Evolutionary conservation across 2,797 vertebrate genomes (phyloP).

Genomic region (Sphenodon punctatus): DNA sequence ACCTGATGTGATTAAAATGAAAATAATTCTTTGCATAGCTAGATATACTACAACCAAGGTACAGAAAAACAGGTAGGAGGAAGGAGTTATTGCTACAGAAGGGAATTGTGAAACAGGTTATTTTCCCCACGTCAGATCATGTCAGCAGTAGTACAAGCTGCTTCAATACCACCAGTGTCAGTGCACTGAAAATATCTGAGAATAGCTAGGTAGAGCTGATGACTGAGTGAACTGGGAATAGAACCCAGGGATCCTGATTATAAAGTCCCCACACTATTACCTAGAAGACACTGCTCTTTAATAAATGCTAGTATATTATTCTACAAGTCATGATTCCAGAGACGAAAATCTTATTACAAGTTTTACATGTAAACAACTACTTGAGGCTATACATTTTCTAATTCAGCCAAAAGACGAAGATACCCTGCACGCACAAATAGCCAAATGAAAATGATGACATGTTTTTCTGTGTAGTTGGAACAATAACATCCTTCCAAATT

Average conservation of each 20-base stretch:
- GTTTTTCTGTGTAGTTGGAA: neutral
- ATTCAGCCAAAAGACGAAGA: neutral
- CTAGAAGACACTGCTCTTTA: neutral
- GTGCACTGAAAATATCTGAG: neutral
- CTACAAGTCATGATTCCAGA: neutral
- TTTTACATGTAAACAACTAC: constrained; percentile 44
- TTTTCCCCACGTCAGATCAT: neutral
- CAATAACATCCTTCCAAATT: neutral
- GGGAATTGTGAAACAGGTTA: neutral
- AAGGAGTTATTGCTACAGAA: no score
- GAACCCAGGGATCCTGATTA: neutral
- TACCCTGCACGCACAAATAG: constrained; percentile 4
- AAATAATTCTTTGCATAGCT: no score
- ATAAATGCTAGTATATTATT: constrained; percentile 3
- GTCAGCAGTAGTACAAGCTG: neutral
- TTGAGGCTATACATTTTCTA: constrained; percentile 17
- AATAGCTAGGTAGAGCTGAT: neutral
- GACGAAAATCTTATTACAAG: constrained; percentile 10
- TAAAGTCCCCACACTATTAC: neutral
- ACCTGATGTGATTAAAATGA: no score
- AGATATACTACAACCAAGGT: no score
- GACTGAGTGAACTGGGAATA: neutral
- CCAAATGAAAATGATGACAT: neutral
- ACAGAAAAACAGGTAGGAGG: no score
- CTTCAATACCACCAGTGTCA: neutral